Conservation (phyloP, 2,888 invertebrate genomes). For the Tenthredo amoena region DNA sequence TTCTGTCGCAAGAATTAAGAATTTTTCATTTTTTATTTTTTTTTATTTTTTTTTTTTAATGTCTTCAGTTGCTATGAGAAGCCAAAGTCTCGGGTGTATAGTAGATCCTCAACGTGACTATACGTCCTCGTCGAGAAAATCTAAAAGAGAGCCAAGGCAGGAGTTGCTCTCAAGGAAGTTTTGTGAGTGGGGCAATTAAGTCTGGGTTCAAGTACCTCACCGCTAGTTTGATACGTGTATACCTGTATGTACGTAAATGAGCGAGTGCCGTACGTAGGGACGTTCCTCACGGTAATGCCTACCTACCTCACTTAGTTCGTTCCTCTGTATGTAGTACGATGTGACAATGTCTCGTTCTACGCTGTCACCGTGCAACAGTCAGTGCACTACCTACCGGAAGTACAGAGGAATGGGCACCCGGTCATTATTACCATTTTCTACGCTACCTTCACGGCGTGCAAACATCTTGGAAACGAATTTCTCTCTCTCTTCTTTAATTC, state of each 20-base stretch:
- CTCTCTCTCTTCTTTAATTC: neutral
- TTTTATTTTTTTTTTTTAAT: neutral
- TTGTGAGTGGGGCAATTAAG: conserved; percentile 40
- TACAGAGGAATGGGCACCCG: conserved; percentile 30
- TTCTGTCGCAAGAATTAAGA: neutral
- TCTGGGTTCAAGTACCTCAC: conserved; percentile 47
- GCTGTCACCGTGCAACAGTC: conserved; percentile 9
- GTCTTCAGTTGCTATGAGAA: neutral
- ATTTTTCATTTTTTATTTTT: too few relatives aligned
- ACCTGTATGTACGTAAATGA: conserved; percentile 1
- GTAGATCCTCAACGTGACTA: neutral
- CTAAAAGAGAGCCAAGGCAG: neutral
- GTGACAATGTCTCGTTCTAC: conserved; percentile 31
- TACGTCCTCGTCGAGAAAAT: conserved; percentile 7
- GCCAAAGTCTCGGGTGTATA: neutral
- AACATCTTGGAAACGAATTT: conserved; percentile 27
- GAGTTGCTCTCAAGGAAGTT: conserved; percentile 25
- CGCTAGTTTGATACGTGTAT: neutral
- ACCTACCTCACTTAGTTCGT: neutral
- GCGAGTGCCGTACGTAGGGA: neutral
- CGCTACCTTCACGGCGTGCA: conserved; percentile 43
- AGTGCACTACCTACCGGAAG: conserved; percentile 22
- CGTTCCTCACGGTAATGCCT: neutral
- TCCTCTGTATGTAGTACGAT: neutral
- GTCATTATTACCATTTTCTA: conserved; percentile 44